Evolutionary conservation across 2,888 invertebrate species (phyloP).

Genomic region (Formica aserva): DNA sequence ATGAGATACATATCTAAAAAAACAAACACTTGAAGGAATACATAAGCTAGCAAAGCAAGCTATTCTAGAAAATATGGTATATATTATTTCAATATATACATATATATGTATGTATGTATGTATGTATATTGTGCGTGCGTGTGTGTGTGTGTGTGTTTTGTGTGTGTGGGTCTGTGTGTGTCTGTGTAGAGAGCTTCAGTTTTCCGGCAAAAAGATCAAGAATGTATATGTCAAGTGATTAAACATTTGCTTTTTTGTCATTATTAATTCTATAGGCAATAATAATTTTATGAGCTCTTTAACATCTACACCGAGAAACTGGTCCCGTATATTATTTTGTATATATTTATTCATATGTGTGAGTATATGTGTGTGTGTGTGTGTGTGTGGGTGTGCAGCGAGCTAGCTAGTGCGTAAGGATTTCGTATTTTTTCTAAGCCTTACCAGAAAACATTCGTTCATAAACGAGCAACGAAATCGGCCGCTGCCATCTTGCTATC

Average conservation of each 20-base stretch:
- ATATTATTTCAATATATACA: constrained; percentile 9
- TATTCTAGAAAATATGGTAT: constrained; percentile 7
- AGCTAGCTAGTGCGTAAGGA: constrained; percentile 80
- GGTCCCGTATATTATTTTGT: background rate
- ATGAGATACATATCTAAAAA: background rate
- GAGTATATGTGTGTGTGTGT: background rate
- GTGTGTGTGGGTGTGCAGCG: constrained; percentile 78
- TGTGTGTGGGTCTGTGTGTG: background rate
- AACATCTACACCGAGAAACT: constrained; percentile 39
- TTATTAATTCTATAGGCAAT: background rate
- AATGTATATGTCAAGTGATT: background rate
- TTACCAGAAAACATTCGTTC: constrained; percentile 78
- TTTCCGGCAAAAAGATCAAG: constrained; percentile 24
- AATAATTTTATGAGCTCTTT: background rate
- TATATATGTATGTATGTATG: background rate
- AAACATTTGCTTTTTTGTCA: background rate
- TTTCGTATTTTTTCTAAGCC: constrained; percentile 77
- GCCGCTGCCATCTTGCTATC: constrained; percentile 88
- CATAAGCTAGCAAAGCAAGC: constrained; percentile 16
- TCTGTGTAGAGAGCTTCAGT: constrained; percentile 14
- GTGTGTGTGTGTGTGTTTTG: background rate
- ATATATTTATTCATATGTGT: background rate
- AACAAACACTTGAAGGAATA: constrained; percentile 14
- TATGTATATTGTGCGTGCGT: background rate
- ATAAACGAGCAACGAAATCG: constrained; percentile 77